These are phyloP conservation scores for Tenthredo livida DNA, from an alignment of 2,888 invertebrate species.

Conservation along the genomic window DNA sequence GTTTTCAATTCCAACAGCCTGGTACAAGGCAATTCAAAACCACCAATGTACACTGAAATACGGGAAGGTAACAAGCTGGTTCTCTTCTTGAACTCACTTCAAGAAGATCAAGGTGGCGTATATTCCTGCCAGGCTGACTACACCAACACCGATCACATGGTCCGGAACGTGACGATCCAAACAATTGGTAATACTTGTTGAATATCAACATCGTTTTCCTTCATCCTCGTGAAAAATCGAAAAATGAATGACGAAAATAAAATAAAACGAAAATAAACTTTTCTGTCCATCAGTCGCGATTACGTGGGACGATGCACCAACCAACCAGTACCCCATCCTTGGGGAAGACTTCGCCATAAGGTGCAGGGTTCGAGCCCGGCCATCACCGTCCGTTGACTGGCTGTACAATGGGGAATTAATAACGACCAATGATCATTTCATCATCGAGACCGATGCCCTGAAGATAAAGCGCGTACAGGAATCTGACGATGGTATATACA, in stretches of 20 bases:
- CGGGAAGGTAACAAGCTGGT: slow-evolving; percentile 83
- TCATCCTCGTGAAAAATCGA: not conserved
- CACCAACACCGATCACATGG: slow-evolving; percentile 84
- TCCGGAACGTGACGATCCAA: slow-evolving; percentile 85
- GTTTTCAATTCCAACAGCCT: slow-evolving; percentile 53
- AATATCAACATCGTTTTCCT: not conserved
- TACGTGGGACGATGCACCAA: slow-evolving; percentile 92
- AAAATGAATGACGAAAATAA: not conserved
- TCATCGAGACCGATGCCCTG: slow-evolving; percentile 87
- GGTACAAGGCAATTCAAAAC: slow-evolving; percentile 68
- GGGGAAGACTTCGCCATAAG: slow-evolving; percentile 88
- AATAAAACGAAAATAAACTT: slow-evolving; percentile 2
- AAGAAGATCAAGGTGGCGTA: slow-evolving; percentile 88
- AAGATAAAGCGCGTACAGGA: slow-evolving; percentile 88
- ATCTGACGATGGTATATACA: slow-evolving; percentile 92
- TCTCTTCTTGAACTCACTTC: slow-evolving; percentile 87
- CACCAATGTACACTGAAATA: slow-evolving; percentile 85
- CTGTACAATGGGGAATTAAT: slow-evolving; percentile 88
- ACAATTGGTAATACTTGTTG: slow-evolving; percentile 83
- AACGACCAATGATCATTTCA: slow-evolving; percentile 85
- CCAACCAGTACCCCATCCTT: slow-evolving; percentile 89
- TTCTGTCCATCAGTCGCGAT: slow-evolving; percentile 85
- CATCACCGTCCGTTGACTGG: slow-evolving; percentile 93
- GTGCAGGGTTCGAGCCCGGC: slow-evolving; percentile 92
- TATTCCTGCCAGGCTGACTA: slow-evolving; percentile 92